Conservation (phyloP, 2,888 invertebrate genomes). For the Zootermopsis nevadensis region DNA sequence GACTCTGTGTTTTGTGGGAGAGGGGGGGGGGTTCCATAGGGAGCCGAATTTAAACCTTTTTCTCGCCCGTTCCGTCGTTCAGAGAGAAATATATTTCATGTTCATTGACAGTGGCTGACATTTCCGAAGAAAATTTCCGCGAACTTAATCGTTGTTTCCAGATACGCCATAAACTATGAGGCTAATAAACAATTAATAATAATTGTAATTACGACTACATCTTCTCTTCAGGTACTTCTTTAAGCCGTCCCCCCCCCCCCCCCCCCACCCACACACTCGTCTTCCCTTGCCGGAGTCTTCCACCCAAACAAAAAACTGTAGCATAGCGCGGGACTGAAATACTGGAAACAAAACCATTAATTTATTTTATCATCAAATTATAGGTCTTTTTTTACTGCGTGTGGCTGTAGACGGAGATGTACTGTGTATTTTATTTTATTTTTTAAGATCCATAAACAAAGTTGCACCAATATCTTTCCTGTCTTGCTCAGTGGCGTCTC, state of each 20-base stretch:
- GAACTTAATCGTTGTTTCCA: constrained; percentile 28
- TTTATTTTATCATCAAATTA: constrained; percentile 42
- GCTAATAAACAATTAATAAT: constrained; percentile 40
- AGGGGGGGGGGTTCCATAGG: no score
- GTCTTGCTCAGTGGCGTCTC: constrained; percentile 3
- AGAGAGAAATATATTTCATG: background rate
- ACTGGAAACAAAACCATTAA: constrained; percentile 40
- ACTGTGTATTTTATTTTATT: constrained; percentile 8
- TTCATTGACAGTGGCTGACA: constrained; percentile 3
- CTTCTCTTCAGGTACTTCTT: constrained; percentile 26
- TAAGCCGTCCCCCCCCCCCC: background rate
- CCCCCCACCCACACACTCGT: background rate
- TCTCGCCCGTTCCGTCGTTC: background rate
- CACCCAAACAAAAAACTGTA: background rate
- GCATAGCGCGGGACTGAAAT: constrained; percentile 22
- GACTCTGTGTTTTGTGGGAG: background rate
- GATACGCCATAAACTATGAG: constrained; percentile 26
- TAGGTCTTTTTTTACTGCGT: constrained; percentile 30
- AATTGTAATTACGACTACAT: constrained; percentile 35
- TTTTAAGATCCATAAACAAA: constrained; percentile 23
- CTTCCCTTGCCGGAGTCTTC: background rate
- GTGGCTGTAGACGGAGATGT: constrained; percentile 1
- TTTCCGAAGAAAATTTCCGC: constrained; percentile 22
- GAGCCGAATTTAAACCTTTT: background rate
- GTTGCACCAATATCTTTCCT: constrained; percentile 19